Base-by-base conservation (phyloP, 2,113 vertebrate genomes). In the Planiliza haematocheilus region DNA sequence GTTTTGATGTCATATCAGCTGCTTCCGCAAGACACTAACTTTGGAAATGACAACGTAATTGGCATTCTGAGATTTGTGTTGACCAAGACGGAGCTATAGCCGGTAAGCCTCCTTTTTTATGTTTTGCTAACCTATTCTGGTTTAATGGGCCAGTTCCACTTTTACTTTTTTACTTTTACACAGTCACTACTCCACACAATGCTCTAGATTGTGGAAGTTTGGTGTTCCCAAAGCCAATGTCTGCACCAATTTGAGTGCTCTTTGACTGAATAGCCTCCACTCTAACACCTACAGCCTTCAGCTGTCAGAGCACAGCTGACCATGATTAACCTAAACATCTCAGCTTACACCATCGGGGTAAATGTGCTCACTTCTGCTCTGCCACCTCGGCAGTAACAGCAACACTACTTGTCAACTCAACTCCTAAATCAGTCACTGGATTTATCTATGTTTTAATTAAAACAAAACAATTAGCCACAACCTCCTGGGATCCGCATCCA, bases 321-420 rank as follows among this genome's bases (percentile, higher is more conserved):
- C 1, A 11, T 41, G 20, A 60, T 43, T 30, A 16, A 16, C 7
- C 8, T 4, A 18, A 1, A 51, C 20, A 51, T 51, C 9, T 50
- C 48, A 38, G 18, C 61, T 50, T 64, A 21, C 13, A 50, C 18
- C 8, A 38, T 16, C 61, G 21, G 37, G 46, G 36, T 4, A 34
- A 66, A 30, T 42, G 48, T 11, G 18, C 24, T 30, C 24, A 30
- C 24, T 50, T 11, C 48, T 9, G 11, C 48, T 7, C 48, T 4
- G 5, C 17, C 11, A 20, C 43, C 43, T 2, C 43, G 7, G 43
- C 16, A n/a, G n/a, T n/a, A 45, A 16, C 7, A 7, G 16, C 13
- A 16, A 1, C 30, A 46, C 7, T 13, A 13, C 0, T 66, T 66
- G n/a, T 0, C 0, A 37, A 20, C 46, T 49, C 66, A 58, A 39